Evolutionary conservation across 2,888 invertebrate species (phyloP), one percentile per base, ranked within the genome.

Genomic region (Melanostoma mellinum): DNA sequence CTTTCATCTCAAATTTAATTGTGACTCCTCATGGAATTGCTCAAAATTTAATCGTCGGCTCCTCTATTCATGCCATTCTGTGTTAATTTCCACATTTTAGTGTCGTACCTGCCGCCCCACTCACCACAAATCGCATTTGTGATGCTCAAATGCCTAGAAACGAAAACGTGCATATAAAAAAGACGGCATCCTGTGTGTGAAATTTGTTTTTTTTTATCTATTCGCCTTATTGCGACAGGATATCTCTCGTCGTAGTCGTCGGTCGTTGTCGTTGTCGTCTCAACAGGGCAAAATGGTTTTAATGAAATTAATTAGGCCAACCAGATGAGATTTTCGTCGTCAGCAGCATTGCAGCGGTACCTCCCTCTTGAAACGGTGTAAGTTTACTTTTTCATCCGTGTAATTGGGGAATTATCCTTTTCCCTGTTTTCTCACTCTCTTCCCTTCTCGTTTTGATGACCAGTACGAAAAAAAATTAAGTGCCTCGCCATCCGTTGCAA

Each of bases 291-390:
- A 63, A 82, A 82, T 72, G 84, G 67, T 75, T 79, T 84, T 84
- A 84, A 84, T 84, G 75, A 84, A 84, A 84, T 84, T 84, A 84
- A 84, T 84, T 84, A 84, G 84, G 75, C 79, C 84, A 79, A 75
- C 74, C 84, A 84, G 84, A 84, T 84, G 84, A 84, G 84, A 79
- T 79, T 84, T 84, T 84, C 79, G 65, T 68, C 74, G 48, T 79
- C 71, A 74, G 48, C 74, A 77, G 72, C 56, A 65, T 48, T 65
- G 30, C 48, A 53, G 20, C 38, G 52, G 10, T 6, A 20, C 46
- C 35, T n/a, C 61, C 38, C 61, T 55, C 42, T 58, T 40, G 32
- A 74, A 84, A 67, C 67, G 84, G 74, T 79, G 78, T 79, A 84
- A 79, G 79, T 84, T 84, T 60, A 84, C 84, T 79, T 84, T 84